Conservation (phyloP, 2,113 vertebrate species). For the Aegypius monachus region DNA sequence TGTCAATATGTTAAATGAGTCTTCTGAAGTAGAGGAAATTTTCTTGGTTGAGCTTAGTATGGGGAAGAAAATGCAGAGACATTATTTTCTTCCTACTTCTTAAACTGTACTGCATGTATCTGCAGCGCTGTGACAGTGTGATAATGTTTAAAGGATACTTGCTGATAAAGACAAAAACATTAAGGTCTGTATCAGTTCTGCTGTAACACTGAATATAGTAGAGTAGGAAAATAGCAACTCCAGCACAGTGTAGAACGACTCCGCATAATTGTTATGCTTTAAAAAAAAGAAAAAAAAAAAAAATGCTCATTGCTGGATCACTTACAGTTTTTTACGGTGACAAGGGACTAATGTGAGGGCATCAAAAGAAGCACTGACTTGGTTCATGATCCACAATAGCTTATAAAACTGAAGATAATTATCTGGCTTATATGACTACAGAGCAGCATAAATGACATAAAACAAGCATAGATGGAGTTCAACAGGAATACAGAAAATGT, state of each 20-base stretch:
- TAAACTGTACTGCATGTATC: neutral
- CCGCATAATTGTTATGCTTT: neutral
- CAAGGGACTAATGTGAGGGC: neutral
- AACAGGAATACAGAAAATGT: neutral
- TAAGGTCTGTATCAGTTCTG: neutral
- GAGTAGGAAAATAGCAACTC: neutral
- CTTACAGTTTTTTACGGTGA: neutral
- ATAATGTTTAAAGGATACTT: neutral
- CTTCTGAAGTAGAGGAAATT: neutral
- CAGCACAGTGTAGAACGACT: no score
- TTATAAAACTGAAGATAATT: constrained; percentile 5
- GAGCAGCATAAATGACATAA: neutral
- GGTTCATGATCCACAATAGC: neutral
- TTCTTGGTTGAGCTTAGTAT: neutral
- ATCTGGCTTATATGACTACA: neutral
- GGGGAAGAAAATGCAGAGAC: neutral
- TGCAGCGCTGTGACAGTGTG: neutral
- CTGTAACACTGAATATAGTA: neutral
- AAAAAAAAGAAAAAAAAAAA: neutral
- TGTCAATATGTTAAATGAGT: neutral
- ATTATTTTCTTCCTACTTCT: neutral
- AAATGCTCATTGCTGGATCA: neutral
- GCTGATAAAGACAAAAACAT: neutral
- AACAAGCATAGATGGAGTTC: neutral
- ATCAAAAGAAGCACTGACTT: neutral